Percentiles rank a stretch among this genome's conserved stretches.
These are phyloP conservation scores for Pipistrellus nathusii DNA, from an alignment of 2,797 vertebrate species.

Conservation along the genomic window DNA sequence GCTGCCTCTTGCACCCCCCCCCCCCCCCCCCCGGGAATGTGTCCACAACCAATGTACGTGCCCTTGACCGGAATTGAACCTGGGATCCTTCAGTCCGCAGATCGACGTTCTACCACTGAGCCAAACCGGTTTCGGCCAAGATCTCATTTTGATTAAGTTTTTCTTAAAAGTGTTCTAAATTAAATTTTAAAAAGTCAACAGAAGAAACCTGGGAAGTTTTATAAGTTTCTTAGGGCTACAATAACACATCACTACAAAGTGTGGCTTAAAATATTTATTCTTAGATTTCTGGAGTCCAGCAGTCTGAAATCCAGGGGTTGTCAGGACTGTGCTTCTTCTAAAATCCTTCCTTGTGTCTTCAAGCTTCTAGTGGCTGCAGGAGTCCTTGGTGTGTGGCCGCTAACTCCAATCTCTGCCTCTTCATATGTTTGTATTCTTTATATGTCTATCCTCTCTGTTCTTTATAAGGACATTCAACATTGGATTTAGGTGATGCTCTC, in stretches of 20 bases:
- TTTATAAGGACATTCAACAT: neutral
- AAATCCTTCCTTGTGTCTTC: neutral
- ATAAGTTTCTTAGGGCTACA: neutral
- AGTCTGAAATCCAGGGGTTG: neutral
- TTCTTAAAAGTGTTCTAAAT: slow-evolving; percentile 10
- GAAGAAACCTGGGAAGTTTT: neutral
- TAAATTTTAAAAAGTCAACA: neutral
- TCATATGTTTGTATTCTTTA: neutral
- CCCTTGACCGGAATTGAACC: too few relatives aligned
- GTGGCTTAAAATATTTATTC: neutral
- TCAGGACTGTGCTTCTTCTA: neutral
- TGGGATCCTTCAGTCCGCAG: too few relatives aligned
- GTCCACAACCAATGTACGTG: too few relatives aligned
- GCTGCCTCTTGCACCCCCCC: too few relatives aligned
- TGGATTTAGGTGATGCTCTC: neutral
- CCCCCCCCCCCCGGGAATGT: too few relatives aligned
- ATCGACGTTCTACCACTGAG: too few relatives aligned
- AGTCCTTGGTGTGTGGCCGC: neutral
- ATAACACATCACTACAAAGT: neutral
- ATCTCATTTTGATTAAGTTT: neutral
- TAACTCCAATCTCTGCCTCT: neutral
- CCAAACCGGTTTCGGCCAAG: neutral
- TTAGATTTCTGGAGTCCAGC: neutral
- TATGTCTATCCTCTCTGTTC: neutral
- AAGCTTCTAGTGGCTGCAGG: neutral